Conservation (phyloP, 2,113 vertebrate species). For the Columba janthina region DNA sequence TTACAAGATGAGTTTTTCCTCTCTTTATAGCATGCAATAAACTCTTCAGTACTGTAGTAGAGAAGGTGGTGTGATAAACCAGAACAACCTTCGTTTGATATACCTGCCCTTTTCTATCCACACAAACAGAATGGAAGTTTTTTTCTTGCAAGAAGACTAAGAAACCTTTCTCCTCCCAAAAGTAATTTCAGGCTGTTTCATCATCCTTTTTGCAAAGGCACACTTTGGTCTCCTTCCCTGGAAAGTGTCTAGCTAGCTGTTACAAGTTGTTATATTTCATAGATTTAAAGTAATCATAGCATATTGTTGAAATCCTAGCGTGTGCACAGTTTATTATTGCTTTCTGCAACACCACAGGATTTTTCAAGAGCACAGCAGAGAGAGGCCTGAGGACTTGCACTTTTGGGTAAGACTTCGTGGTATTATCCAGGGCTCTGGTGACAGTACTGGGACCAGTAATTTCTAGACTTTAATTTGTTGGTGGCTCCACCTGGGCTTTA, state of each 20-base stretch:
- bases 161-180: background rate
- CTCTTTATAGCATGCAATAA: constrained; percentile 37
- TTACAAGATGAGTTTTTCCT: constrained; percentile 45
- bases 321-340: background rate
- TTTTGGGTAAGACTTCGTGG: background rate
- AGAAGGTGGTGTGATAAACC: constrained; percentile 25
- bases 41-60: constrained; percentile 8
- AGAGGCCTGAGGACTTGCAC: background rate
- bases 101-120: background rate
- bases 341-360: background rate
- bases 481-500: background rate
- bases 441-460: background rate
- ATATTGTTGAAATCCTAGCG: background rate
- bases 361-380: background rate
- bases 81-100: background rate
- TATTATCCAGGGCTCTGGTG: background rate
- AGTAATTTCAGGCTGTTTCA: background rate
- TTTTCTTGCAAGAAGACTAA: background rate
- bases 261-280: background rate
- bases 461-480: background rate
- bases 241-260: background rate
- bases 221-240: background rate
- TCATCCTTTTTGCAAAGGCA: background rate
- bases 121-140: background rate
- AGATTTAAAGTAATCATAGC: background rate